These are phyloP conservation scores for Metellina segmentata DNA, from an alignment of 2,888 invertebrate species.

Conservation along the genomic window DNA sequence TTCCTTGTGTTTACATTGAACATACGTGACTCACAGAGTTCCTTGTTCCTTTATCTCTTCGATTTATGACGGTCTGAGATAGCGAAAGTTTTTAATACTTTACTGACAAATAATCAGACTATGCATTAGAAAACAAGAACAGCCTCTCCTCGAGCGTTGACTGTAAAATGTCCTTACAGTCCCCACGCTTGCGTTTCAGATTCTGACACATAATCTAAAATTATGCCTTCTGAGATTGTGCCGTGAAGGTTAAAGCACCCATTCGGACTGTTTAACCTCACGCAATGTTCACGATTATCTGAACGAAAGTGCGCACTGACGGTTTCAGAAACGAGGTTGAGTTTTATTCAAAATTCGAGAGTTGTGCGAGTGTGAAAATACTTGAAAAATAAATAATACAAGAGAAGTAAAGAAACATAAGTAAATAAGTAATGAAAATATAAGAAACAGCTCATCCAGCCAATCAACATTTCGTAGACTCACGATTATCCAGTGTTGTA, in stretches of 20 bases:
- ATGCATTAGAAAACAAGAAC: neutral
- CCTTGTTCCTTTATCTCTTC: neutral
- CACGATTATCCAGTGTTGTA: no score
- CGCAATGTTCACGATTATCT: neutral
- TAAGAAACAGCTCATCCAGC: no score
- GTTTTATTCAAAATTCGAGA: no score
- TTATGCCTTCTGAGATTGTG: neutral
- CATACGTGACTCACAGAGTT: neutral
- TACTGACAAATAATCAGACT: neutral
- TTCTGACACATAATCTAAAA: neutral
- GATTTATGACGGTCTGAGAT: neutral
- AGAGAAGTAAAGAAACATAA: no score
- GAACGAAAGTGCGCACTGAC: neutral
- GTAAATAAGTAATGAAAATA: no score
- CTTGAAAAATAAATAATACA: no score
- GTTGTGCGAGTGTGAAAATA: no score
- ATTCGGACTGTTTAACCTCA: neutral
- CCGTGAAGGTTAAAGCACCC: neutral
- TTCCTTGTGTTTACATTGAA: neutral
- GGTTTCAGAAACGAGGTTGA: no score
- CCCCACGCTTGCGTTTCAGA: neutral
- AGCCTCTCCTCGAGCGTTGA: neutral
- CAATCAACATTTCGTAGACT: no score
- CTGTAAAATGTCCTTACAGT: neutral
- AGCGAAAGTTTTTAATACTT: neutral